Conservation (phyloP, 2,113 vertebrate species). For the Boleophthalmus pectinirostris region DNA sequence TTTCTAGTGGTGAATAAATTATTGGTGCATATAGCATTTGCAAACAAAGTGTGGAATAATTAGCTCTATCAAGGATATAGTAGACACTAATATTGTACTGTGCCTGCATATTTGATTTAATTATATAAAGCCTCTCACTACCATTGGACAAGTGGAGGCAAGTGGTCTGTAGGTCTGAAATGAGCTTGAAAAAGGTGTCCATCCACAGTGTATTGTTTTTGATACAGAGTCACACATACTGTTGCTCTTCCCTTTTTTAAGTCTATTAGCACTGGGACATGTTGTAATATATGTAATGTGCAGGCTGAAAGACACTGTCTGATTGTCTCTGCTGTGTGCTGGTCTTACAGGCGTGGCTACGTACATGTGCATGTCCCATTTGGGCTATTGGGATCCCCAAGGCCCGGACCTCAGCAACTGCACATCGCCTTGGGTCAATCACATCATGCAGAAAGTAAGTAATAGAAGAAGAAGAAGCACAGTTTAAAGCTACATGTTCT, state of each 20-base stretch:
- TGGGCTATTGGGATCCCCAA: conserved; percentile 90
- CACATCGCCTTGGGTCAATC: conserved; percentile 97
- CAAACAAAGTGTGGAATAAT: background rate
- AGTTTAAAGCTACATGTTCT: conserved; percentile 24
- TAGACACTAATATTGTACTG: background rate
- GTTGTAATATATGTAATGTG: conserved; percentile 10
- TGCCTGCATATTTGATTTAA: background rate
- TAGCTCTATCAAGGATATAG: background rate
- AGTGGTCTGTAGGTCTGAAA: background rate
- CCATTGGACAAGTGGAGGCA: background rate
- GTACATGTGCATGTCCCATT: conserved; percentile 85
- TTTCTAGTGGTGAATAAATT: background rate
- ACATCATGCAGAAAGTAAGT: conserved; percentile 96
- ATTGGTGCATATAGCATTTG: background rate
- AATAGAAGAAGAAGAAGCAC: conserved; percentile 27
- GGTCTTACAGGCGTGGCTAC: conserved; percentile 88
- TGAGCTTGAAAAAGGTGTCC: background rate
- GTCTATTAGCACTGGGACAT: conserved; percentile 14
- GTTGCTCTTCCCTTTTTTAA: conserved; percentile 9
- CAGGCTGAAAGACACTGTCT: conserved; percentile 55
- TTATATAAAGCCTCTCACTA: background rate
- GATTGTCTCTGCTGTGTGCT: conserved; percentile 42
- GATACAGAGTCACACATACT: background rate
- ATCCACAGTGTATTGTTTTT: background rate
- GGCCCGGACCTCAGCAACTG: conserved; percentile 99